Evolutionary conservation across 37 sponge, comb jelly and placozoan species (phyloP).

Genomic region (Oscarella lobularis): DNA sequence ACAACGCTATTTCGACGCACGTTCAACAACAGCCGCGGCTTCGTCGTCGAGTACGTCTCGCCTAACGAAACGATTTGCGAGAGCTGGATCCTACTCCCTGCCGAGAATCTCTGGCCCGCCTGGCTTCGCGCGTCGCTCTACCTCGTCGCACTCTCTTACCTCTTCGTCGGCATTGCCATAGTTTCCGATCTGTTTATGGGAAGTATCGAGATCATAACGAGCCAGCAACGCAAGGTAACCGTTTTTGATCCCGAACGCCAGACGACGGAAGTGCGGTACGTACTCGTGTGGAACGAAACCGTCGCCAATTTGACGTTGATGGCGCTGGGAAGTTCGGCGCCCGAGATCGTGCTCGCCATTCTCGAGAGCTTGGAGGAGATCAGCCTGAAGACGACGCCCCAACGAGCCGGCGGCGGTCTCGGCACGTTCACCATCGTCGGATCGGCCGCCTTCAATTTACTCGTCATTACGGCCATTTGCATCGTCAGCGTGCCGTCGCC

Average conservation of each 20-base stretch:
- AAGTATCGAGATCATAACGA: constrained; percentile 46
- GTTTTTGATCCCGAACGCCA: constrained; percentile 23
- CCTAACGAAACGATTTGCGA: not conserved
- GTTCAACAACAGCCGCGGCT: not conserved
- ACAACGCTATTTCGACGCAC: too few species aligned
- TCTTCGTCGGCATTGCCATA: constrained; percentile 48
- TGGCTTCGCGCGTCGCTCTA: constrained; percentile 24
- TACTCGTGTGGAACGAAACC: constrained; percentile 57
- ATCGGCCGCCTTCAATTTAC: constrained; percentile 55
- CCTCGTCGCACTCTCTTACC: constrained; percentile 24
- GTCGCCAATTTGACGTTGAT: constrained; percentile 54
- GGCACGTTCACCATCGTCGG: constrained; percentile 56
- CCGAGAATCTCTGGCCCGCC: constrained; percentile 40
- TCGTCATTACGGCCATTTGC: constrained; percentile 44
- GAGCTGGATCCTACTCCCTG: constrained; percentile 21
- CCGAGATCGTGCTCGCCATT: constrained; percentile 53
- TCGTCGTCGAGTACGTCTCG: not conserved
- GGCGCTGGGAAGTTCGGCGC: constrained; percentile 58
- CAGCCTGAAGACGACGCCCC: not conserved
- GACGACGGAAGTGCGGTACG: constrained; percentile 22
- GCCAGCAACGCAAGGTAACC: constrained; percentile 23
- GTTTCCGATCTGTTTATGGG: constrained; percentile 56
- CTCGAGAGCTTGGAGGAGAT: constrained; percentile 11
- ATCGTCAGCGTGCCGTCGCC: constrained; percentile 27
- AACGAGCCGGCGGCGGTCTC: not conserved